These are phyloP conservation scores for Hippocampus kuda DNA, from an alignment of 2,797 vertebrate species.

Conservation along the genomic window DNA sequence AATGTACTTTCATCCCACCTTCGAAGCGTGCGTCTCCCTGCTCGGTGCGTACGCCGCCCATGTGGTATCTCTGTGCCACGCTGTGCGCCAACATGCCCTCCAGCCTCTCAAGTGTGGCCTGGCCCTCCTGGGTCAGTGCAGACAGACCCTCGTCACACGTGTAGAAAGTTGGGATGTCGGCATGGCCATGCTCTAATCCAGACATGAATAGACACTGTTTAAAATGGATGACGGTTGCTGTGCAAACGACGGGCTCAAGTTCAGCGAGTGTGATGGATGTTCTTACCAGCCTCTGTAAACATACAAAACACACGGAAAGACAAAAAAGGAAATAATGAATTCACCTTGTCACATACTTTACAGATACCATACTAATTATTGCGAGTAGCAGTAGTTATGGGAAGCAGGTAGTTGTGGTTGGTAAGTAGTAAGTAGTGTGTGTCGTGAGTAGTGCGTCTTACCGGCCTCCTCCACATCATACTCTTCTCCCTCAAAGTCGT, in stretches of 20 bases:
- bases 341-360: neutral
- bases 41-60: slow-evolving; percentile 91
- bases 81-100: slow-evolving; percentile 92
- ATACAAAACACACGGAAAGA: neutral
- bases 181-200: slow-evolving; percentile 73
- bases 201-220: neutral
- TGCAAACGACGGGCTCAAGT: neutral
- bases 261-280: neutral
- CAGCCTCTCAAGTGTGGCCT: slow-evolving; percentile 84
- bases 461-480: slow-evolving; percentile 89
- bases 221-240: neutral
- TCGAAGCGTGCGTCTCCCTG: slow-evolving; percentile 71
- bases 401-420: too few species aligned
- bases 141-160: slow-evolving; percentile 94
- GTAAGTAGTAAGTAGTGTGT: neutral
- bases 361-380: too few species aligned
- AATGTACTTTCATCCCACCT: slow-evolving; percentile 54
- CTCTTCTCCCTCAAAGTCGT: slow-evolving; percentile 88
- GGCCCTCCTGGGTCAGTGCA: slow-evolving; percentile 81
- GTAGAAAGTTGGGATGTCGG: slow-evolving; percentile 82
- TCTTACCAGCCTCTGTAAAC: slow-evolving; percentile 1
- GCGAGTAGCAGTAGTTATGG: too few species aligned
- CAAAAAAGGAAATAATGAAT: neutral
- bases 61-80: slow-evolving; percentile 81
- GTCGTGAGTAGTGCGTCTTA: slow-evolving; percentile 27